A percentile compares a stretch with the other conserved stretches of the same genome.
phyloP scores from a whole-genome alignment of 2,888 invertebrate genomes.

The Charanyca ferruginea region DNA sequence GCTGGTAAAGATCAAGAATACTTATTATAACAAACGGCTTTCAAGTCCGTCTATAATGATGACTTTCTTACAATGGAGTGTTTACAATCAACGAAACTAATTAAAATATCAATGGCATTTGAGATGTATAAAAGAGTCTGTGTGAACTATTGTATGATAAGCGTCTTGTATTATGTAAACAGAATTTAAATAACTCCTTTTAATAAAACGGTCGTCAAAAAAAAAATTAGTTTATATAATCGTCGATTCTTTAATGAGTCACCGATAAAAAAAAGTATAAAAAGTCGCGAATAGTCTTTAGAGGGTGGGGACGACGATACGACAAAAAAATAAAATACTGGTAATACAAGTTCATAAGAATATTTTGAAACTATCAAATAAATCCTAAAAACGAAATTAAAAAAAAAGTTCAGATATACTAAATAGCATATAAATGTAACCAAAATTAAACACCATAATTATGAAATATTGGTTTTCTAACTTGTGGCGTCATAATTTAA shows the following conservation, averaged over 20 bases:
- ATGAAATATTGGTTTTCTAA: no score
- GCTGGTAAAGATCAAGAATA: slow-evolving; percentile 34
- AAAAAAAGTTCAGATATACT: no score
- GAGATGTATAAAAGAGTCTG: slow-evolving; percentile 13
- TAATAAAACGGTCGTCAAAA: slow-evolving; percentile 8
- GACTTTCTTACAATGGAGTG: slow-evolving; percentile 43
- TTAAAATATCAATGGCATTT: slow-evolving; percentile 56
- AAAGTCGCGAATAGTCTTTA: background rate
- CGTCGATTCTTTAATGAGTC: slow-evolving; percentile 1
- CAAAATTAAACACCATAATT: no score
- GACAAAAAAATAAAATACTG: no score
- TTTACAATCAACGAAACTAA: slow-evolving; percentile 48
- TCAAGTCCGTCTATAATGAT: slow-evolving; percentile 33
- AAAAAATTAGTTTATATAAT: background rate
- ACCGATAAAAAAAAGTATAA: background rate
- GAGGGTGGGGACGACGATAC: no score
- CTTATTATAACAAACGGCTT: slow-evolving; percentile 34
- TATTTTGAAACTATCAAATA: no score
- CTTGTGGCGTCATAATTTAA: no score
- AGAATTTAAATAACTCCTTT: slow-evolving; percentile 33
- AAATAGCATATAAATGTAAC: no score
- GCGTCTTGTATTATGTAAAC: slow-evolving; percentile 31
- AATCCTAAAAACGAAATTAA: no score
- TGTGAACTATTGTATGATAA: slow-evolving; percentile 34
- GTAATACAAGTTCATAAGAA: no score